phyloP scores from a whole-genome alignment of 2,113 vertebrate species.

The Balaeniceps rex region DNA sequence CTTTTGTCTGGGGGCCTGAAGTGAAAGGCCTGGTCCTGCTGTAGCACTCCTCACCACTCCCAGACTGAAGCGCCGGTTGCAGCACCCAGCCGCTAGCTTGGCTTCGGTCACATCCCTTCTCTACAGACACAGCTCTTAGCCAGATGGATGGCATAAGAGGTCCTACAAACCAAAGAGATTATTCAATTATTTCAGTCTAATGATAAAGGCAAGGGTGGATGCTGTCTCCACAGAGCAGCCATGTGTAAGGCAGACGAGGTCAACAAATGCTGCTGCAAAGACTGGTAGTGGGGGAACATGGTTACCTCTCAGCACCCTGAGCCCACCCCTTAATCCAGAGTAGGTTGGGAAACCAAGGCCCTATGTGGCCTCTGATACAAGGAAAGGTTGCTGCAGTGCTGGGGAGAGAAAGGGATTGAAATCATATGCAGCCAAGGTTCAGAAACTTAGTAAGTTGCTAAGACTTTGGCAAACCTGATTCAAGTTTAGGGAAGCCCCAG shows the following conservation, averaged over 20 bases:
- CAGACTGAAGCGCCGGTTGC: neutral
- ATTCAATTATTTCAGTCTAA: neutral
- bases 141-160: neutral
- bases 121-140: neutral
- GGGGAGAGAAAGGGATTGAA: neutral
- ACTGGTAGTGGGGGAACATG: fast-evolving
- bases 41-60: neutral
- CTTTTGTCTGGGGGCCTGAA: neutral
- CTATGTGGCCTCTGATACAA: neutral
- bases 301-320: neutral
- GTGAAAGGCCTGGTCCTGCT: neutral
- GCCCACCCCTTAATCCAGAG: neutral
- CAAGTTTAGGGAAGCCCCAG: neutral
- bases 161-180: neutral
- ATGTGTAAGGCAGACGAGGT: neutral
- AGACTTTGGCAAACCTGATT: neutral
- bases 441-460: neutral
- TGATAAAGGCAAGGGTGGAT: neutral
- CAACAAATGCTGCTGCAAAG: neutral
- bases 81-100: neutral
- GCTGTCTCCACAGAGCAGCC: neutral
- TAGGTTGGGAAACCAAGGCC: neutral
- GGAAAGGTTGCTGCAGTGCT: neutral
- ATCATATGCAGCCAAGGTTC: neutral
- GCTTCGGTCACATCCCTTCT: neutral